These are phyloP conservation scores for Drosophila leontia DNA, from an alignment of 1,140 invertebrate genomes.

Conservation along the genomic window DNA sequence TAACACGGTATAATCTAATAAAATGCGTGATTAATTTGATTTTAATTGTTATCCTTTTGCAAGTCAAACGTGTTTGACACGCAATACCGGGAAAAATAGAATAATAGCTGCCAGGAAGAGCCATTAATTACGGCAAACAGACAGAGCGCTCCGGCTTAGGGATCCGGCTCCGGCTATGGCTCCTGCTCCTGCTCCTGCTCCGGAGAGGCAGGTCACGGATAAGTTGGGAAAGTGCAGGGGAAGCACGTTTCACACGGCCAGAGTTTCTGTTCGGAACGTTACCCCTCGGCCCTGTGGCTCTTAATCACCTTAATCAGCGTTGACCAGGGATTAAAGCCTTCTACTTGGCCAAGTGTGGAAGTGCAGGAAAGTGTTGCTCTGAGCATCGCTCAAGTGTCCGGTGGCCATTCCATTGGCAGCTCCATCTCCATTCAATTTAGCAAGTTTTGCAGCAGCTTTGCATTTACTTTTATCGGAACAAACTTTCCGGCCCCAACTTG, in stretches of 20 bases:
- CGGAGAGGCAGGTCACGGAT: conserved; percentile 17
- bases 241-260: conserved; percentile 67
- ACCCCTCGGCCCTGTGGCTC: conserved; percentile 36
- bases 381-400: conserved; percentile 31
- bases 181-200: conserved; percentile 4
- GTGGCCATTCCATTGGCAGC: conserved; percentile 25
- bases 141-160: neutral
- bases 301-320: conserved; percentile 69
- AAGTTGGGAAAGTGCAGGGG: conserved; percentile 45
- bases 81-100: conserved; percentile 55
- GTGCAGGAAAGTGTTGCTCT: conserved; percentile 30
- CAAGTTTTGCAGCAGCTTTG: conserved; percentile 69
- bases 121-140: conserved; percentile 71
- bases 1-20: conserved; percentile 79
- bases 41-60: conserved; percentile 81
- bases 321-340: conserved; percentile 64
- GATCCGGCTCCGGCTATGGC: conserved; percentile 7
- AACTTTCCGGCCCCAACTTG: conserved; percentile 50
- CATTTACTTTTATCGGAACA: conserved; percentile 65
- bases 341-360: conserved; percentile 3
- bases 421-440: conserved; percentile 44
- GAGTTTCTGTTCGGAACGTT: conserved; percentile 23
- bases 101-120: conserved; percentile 75
- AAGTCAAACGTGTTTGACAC: conserved; percentile 73
- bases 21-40: conserved; percentile 83